Base-by-base conservation (phyloP, 2,113 vertebrate genomes). In the Laticauda colubrina region DNA sequence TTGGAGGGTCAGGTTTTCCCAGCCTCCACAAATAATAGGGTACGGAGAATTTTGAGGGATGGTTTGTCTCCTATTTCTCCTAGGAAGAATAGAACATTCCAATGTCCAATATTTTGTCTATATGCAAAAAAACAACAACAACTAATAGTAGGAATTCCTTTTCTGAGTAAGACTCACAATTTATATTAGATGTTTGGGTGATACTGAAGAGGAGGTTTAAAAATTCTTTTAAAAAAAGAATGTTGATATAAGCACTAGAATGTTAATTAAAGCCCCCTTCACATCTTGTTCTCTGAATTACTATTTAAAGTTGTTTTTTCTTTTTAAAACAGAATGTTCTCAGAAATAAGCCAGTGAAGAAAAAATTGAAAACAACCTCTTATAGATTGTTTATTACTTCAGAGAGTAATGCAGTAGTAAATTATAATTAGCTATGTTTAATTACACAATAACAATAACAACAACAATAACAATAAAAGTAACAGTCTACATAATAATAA, bases 401-500 rank as follows among this genome's bases (percentile, higher is more conserved):
- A 93, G 81, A 85, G 15, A 96, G 59, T 91, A 94, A 94, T 90
- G 14, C 85, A 3, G 57, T 89, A 95, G 92, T 53, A 93, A 91
- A 90, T 94, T 94, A 87, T 85, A 95, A 94, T 95, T 95, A 95
- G 85, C 93, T 92, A 93, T 92, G 81, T 93, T 96, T 96, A 95
- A 94, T 89, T 96, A 94, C 1, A 55, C 89, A 3, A 20, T 91
- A 96, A 95, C 94, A 23, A 89, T 93, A 81, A 48, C 1, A 39
- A 48, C 1, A 39, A 39, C 34, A 39, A 39, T 1, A 39, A 39
- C 34, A 39, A 39, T 39, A 39, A 39, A 39, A 39, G 34, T 39
- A 39, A 39, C 34, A 39, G 61, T 94, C 95, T 96, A 96, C 90
- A 61, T 29, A 92, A 51, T 26, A 94, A 89, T 92, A 95, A 93